Conservation (phyloP, 2,113 vertebrate species). For the Octodon degus region DNA sequence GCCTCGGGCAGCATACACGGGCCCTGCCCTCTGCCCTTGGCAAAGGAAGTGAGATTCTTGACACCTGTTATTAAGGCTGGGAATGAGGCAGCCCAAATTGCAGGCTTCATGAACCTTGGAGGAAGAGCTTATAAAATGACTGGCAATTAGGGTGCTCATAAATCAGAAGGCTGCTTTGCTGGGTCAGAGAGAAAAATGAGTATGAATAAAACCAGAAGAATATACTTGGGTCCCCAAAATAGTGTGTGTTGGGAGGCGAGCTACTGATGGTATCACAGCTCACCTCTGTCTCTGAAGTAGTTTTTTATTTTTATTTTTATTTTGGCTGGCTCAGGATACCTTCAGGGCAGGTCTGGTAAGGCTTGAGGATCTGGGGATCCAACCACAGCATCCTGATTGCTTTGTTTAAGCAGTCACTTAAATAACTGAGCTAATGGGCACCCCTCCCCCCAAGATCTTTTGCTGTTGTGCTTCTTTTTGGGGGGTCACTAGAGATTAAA, state of each 20-base stretch:
- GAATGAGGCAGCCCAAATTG: neutral
- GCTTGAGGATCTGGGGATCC: no score
- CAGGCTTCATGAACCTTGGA: neutral
- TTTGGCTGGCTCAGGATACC: no score
- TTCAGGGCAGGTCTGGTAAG: no score
- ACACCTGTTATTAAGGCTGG: neutral
- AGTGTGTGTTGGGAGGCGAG: neutral
- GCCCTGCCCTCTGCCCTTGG: neutral
- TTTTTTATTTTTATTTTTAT: no score
- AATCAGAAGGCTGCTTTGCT: neutral
- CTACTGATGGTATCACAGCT: fast-evolving
- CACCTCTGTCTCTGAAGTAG: neutral
- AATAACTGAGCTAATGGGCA: no score
- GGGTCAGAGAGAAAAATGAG: neutral
- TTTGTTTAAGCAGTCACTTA: no score
- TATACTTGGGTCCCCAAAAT: neutral
- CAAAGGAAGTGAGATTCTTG: fast-evolving
- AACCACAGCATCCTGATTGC: no score
- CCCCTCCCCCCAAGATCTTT: no score
- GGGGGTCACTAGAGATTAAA: neutral
- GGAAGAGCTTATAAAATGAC: conserved; percentile 40
- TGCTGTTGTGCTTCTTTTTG: neutral
- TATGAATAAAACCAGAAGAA: neutral
- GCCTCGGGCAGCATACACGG: fast-evolving
- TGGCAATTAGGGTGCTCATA: neutral